Base-by-base conservation (phyloP, 30 jellyfish, hydroid and myxozoan species). In the Cassiopea xamachana region DNA sequence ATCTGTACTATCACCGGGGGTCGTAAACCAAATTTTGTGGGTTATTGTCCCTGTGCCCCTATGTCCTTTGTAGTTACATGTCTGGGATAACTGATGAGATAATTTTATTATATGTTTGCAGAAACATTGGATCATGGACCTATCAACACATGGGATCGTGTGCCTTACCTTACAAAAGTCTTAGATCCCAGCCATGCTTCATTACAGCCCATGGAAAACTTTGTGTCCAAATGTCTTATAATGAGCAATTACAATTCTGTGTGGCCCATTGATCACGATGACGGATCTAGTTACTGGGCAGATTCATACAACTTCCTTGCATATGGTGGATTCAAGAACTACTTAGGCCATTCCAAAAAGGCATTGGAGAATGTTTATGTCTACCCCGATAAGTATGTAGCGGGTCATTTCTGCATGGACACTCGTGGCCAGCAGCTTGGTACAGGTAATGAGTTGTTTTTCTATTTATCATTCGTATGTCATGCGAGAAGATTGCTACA, bases 251-350 rank as follows among this genome's bases (percentile, higher is more conserved):
- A 91, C 78, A 95, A 92, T 43, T 91, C 99, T 7, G 87, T 85
- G 17, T 95, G 99, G 99, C 99, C 99, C 13, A 95, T 95, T 27
- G 97, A 91, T 58, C 99, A 95, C 76, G 99, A 95, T 89, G 99
- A 95, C 82, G 99, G 99, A 74, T 91, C 99, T 47, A 73, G 98
- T 79, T 95, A 75, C 64, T 95, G 99, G 99, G 87, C 90, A 9
- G 99, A 95, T 80, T 91, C 97, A 6, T 44, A 75, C 80, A 95
- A 95, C 75, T 82, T 75, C 76, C 87, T 95, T 69, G 96, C 92
- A 1, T 95, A 91, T 59, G 99, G 99, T 55, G 99, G 99, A 46
- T 95, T 79, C 79, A 95, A 95, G 92, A 92, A 95, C 74, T 95
- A 95, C 87, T 60, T 95, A 43, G 99, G 99, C 86, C 98, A 95